These are phyloP conservation scores for Threskiornis aethiopicus DNA, from an alignment of 2,797 vertebrate species.

Conservation along the genomic window DNA sequence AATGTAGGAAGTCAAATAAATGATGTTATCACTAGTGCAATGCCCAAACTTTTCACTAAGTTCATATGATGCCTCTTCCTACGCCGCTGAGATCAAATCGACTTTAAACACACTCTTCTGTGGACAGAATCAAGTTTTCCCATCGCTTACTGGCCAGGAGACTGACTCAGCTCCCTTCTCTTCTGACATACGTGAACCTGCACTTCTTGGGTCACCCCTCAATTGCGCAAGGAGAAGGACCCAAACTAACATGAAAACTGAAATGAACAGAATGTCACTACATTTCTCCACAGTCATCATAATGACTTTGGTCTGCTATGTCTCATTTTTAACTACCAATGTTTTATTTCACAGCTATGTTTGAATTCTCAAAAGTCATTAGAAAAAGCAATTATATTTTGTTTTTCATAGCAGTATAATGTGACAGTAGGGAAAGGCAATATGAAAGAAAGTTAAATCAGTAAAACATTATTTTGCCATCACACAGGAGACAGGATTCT, in stretches of 20 bases:
- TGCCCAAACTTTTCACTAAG: not conserved
- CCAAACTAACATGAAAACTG: not conserved
- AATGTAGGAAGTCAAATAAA: not conserved
- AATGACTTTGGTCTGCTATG: not conserved
- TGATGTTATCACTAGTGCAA: not conserved
- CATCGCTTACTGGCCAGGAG: not conserved
- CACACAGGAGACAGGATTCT: not conserved
- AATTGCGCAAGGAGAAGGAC: not conserved
- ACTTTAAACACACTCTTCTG: not conserved
- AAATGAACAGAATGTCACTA: not conserved
- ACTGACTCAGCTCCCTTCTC: not conserved
- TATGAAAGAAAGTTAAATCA: not conserved
- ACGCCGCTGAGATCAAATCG: not conserved
- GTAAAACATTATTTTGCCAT: not conserved
- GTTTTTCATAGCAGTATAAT: not conserved
- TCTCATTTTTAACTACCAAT: not conserved
- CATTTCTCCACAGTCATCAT: not conserved
- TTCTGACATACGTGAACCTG: not conserved
- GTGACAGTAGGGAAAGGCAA: constrained; percentile 1
- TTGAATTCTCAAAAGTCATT: not conserved
- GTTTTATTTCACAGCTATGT: not conserved
- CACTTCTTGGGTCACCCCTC: not conserved
- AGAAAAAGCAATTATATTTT: not conserved
- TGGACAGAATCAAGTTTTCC: not conserved
- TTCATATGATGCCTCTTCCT: not conserved